Evolutionary conservation across 2,888 invertebrate species (phyloP).

Genomic region (Cephus runcator): DNA sequence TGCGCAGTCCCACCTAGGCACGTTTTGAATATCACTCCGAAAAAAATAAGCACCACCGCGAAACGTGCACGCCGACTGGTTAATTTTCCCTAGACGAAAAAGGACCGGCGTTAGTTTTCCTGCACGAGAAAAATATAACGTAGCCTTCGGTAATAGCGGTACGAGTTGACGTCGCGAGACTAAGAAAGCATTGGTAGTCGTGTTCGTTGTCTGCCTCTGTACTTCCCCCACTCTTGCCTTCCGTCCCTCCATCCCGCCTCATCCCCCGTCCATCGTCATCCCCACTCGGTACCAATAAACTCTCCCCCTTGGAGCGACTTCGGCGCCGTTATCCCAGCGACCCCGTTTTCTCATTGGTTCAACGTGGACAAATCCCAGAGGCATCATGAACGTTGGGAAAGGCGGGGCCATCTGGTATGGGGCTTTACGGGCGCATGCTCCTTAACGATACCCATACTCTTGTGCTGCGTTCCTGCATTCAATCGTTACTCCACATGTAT

Average conservation of each 20-base stretch:
- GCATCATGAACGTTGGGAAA: conserved; percentile 49
- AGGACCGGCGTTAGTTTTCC: not conserved
- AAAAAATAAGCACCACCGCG: not conserved
- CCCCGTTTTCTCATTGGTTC: conserved; percentile 45
- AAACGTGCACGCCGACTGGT: not conserved
- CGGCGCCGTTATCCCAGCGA: conserved; percentile 5
- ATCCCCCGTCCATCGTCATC: conserved; percentile 3
- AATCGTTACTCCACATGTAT: conserved; percentile 38
- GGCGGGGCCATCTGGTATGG: conserved; percentile 49
- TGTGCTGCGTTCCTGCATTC: conserved; percentile 31
- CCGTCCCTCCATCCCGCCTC: conserved; percentile 24
- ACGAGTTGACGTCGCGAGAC: conserved; percentile 41
- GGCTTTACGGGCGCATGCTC: conserved; percentile 53
- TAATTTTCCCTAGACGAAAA: not conserved
- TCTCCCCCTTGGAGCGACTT: not conserved
- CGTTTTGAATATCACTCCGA: conserved; percentile 48
- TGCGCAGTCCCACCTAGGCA: conserved; percentile 63
- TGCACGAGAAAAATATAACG: conserved; percentile 8
- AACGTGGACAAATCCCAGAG: conserved; percentile 60
- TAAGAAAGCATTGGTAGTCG: conserved; percentile 51
- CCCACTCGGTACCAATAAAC: not conserved
- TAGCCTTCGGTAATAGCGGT: conserved; percentile 11
- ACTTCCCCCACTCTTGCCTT: conserved; percentile 29
- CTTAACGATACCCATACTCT: conserved; percentile 49
- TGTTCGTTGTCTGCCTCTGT: conserved; percentile 51